A percentile compares a stretch with the other conserved stretches of the same genome.
Evolutionary conservation across 2,888 invertebrate genomes (phyloP).

Genomic region (Atethmia centrago): DNA sequence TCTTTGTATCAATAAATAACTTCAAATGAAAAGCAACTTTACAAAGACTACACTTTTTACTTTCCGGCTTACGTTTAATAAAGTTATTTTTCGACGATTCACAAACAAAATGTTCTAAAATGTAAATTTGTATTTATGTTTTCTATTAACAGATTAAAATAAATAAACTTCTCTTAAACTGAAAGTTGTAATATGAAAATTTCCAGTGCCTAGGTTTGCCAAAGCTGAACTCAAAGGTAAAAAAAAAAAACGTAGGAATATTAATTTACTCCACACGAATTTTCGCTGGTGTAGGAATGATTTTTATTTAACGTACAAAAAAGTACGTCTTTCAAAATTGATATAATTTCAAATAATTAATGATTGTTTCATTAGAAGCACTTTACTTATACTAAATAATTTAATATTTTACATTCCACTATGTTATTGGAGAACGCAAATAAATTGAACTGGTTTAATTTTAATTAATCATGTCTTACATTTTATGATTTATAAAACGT

Average conservation of each 20-base stretch:
- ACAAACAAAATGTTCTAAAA: conserved; percentile 8
- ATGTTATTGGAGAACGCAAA: not conserved
- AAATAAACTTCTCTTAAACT: conserved; percentile 1
- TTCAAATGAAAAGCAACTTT: conserved; percentile 5
- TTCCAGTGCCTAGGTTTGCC: not conserved
- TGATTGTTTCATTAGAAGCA: not conserved
- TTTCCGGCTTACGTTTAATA: not conserved
- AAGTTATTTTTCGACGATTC: not conserved
- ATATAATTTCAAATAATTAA: not conserved
- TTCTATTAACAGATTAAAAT: conserved; percentile 20
- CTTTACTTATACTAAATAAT: not conserved
- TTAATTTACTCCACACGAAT: not conserved
- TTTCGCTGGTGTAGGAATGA: not conserved
- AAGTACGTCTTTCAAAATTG: not conserved
- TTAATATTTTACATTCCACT: not conserved
- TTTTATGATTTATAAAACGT: not conserved
- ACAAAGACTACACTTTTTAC: too few relatives aligned
- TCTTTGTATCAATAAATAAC: not conserved
- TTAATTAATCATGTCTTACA: not conserved
- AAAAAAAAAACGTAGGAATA: not conserved
- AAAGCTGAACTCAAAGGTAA: not conserved
- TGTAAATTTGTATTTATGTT: not conserved
- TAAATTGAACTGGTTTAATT: not conserved
- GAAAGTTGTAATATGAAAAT: not conserved
- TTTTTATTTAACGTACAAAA: not conserved